These are phyloP conservation scores for Hydrocynus forskahlii DNA, from an alignment of 2,797 vertebrate genomes.

Conservation along the genomic window DNA sequence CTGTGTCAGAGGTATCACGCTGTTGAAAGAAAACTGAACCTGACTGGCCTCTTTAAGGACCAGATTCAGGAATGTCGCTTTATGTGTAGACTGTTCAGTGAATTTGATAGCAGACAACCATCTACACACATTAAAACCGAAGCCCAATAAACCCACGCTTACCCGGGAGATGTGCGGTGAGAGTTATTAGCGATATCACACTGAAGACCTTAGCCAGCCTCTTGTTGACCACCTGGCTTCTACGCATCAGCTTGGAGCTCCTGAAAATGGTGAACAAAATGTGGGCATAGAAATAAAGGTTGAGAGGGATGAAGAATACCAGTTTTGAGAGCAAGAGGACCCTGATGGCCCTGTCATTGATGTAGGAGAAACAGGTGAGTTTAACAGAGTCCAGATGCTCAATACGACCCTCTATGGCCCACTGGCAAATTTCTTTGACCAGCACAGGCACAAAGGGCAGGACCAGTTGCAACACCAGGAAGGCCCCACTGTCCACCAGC, in stretches of 20 bases:
- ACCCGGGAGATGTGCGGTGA: slow-evolving; percentile 69
- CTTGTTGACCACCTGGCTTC: slow-evolving; percentile 65
- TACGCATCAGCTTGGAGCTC: slow-evolving; percentile 66
- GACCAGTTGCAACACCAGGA: slow-evolving; percentile 65
- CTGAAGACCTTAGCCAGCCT: slow-evolving; percentile 67
- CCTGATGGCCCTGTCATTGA: slow-evolving; percentile 61
- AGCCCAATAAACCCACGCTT: slow-evolving; percentile 9
- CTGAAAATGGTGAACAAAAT: slow-evolving; percentile 61
- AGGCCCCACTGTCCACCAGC: slow-evolving; percentile 59
- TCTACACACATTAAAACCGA: background rate
- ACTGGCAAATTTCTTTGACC: slow-evolving; percentile 63
- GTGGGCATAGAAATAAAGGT: slow-evolving; percentile 66
- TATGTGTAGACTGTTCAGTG: background rate
- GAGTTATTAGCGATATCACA: slow-evolving; percentile 68
- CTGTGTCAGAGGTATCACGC: background rate
- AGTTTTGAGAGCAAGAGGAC: slow-evolving; percentile 60
- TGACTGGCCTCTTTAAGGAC: background rate
- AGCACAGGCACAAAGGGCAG: slow-evolving; percentile 63
- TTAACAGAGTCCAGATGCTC: slow-evolving; percentile 61
- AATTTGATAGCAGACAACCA: background rate
- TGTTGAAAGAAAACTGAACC: background rate
- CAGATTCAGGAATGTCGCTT: background rate
- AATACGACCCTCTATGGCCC: slow-evolving; percentile 52
- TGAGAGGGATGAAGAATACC: slow-evolving; percentile 58
- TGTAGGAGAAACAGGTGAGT: slow-evolving; percentile 71